These are phyloP conservation scores for Lepus americanus DNA, from an alignment of 2,113 vertebrate genomes.

Conservation along the genomic window DNA sequence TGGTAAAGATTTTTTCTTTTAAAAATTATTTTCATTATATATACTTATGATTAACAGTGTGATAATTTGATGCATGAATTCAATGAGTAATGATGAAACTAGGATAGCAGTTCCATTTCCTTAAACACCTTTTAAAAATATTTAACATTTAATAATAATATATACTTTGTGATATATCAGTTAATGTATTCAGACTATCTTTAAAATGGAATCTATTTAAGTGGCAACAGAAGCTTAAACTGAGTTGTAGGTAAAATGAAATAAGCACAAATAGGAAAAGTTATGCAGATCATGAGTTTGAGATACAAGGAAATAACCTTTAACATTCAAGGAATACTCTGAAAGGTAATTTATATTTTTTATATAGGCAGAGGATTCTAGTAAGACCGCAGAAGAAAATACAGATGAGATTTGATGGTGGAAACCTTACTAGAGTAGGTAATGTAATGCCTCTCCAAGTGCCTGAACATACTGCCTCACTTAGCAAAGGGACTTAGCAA, in stretches of 20 bases:
- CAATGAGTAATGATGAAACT: no score
- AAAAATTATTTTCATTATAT: no score
- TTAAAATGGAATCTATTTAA: neutral
- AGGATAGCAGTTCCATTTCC: no score
- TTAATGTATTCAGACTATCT: neutral
- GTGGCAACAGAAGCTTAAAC: neutral
- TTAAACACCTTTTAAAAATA: no score
- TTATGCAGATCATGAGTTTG: neutral
- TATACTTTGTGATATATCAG: no score
- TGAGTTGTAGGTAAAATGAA: neutral
- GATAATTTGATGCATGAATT: no score
- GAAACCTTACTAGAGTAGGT: neutral
- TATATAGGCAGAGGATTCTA: neutral
- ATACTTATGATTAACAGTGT: no score
- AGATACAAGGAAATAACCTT: neutral
- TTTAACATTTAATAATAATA: no score
- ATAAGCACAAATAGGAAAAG: neutral
- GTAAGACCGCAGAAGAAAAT: conserved; percentile 23
- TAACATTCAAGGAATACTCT: neutral
- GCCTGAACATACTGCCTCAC: neutral
- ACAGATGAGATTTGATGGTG: neutral
- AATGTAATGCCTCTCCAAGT: neutral
- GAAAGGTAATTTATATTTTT: neutral
- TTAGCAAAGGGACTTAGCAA: neutral
- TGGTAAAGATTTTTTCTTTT: neutral